Evolutionary conservation across 2,797 vertebrate genomes (phyloP), one percentile per base, ranked within the genome.

Genomic region (Gallinago solitaria): DNA sequence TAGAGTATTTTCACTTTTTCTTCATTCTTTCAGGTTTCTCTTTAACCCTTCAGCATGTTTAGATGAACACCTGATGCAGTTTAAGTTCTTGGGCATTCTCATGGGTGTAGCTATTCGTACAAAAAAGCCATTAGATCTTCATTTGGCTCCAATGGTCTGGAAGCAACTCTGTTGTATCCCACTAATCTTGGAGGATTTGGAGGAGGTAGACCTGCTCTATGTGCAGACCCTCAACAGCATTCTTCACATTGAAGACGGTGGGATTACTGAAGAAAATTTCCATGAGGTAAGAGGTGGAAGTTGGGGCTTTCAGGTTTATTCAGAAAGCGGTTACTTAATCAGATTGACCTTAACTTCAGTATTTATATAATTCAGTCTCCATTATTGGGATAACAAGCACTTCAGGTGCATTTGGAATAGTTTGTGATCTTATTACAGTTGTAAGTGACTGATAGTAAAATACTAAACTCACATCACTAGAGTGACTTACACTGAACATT

Each of bases 161-260:
- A 98, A 98, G 96, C 98, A 98, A 95, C 98, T 98, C 81, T 98
- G 98, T 98, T 98, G 98, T 92, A 98, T 98, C 96, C 98, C 98
- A 9, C 98, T 98, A 57, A 96, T 96, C 43, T 96, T 98, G 95
- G 98, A 98, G 96, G 98, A 98, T 97, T 95, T 98, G 78, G 98
- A 98, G 95, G 98, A 98, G 95, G 98, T 98, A 91, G 98, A 98
- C 92, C 97, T 98, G 95, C 98, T 98, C 88, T 98, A 98, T 8
- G 98, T 98, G 97, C 98, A 98, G 96, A 98, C 98, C 93, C 98
- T 98, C 83, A 98, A 98, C 97, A 98, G 98, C 98, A 98, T 98
- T 98, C 98, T 98, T 98, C 98, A 98, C 98, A 98, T 98, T 98
- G 98, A 98, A 98, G 98, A 98, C 98, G 98, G 98, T 87, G 98